Percentiles rank a stretch among this genome's conserved stretches.
Conservation (phyloP, 2,113 vertebrate species). For the Pogona vitticeps region DNA sequence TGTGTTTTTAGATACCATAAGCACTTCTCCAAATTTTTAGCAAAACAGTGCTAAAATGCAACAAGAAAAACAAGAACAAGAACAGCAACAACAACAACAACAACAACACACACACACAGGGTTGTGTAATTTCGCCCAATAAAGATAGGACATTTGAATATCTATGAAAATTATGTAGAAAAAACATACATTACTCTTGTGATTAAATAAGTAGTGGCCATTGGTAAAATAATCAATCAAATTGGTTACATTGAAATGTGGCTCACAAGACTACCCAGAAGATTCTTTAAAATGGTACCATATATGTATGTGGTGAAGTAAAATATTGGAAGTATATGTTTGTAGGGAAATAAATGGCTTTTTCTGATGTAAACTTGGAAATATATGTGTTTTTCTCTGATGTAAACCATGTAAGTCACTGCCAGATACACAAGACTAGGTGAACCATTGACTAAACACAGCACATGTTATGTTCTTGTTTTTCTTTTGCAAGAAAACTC, state of each 20-base stretch:
- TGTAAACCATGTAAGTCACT: conserved; percentile 14
- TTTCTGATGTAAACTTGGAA: conserved; percentile 4
- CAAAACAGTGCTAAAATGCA: too few relatives aligned
- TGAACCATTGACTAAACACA: conserved; percentile 17
- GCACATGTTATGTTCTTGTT: conserved; percentile 10
- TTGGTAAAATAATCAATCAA: neutral
- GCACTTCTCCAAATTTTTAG: too few relatives aligned
- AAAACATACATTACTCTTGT: too few relatives aligned
- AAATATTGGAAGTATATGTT: neutral
- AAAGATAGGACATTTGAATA: too few relatives aligned
- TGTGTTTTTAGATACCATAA: too few relatives aligned
- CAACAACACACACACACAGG: too few relatives aligned
- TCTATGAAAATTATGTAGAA: too few relatives aligned
- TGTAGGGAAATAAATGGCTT: neutral
- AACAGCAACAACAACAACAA: too few relatives aligned
- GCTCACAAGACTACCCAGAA: neutral
- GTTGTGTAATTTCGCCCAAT: too few relatives aligned
- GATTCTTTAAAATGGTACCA: neutral
- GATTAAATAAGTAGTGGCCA: neutral
- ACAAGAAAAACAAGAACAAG: too few relatives aligned
- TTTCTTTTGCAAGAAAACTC: conserved; percentile 37
- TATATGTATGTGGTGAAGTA: neutral
- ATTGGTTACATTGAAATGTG: neutral
- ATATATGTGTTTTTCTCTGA: neutral
- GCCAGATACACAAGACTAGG: neutral